Base-by-base conservation (phyloP, 2,888 invertebrate genomes). In the Teinopalpus imperialis region DNA sequence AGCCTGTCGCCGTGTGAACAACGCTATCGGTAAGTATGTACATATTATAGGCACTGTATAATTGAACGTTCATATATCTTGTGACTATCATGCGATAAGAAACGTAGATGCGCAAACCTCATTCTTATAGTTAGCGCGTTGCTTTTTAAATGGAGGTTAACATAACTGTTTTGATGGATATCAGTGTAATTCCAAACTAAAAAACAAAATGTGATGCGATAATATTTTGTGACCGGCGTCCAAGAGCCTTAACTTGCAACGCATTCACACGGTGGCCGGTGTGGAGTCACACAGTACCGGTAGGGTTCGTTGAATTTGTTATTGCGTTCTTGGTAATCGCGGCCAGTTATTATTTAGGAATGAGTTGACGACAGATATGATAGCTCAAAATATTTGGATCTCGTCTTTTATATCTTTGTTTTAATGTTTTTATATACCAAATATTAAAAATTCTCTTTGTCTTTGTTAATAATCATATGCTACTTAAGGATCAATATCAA, bases 301-400 rank as follows among this genome's bases (percentile, higher is more conserved):
- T 79, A 83, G 82, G 80, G 88, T 88, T 88, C 88, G 86, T 87
- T 87, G 88, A 85, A 87, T 87, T 87, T 83, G 81, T 88, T 87
- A 88, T 87, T 78, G 78, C 87, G 75, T 87, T 87, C 87, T 81
- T 74, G 77, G 83, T 81, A 81, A 74, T 70, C 71, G 69, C 70
- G 73, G 72, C 75, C 85, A 77, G 83, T 85, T 86, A 56, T 59
- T 57, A 56, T 58, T 53, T 55, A 60, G 56, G 63, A 56, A 61
- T 59, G 61, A 52, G 49, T 50, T 56, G 58, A 56, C 77, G 79
- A 80, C 80, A 75, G 74, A 75, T 76, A 75, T 70, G 69, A 68
- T 69, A 65, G 73, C 69, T 69, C 70, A 66, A 72, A 74, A 72
- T 74, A 78, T 85, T 78, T 70, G 67, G 74, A 74, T 66, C 65